Conservation (phyloP, 2,888 invertebrate species). For the Erynnis tages region DNA sequence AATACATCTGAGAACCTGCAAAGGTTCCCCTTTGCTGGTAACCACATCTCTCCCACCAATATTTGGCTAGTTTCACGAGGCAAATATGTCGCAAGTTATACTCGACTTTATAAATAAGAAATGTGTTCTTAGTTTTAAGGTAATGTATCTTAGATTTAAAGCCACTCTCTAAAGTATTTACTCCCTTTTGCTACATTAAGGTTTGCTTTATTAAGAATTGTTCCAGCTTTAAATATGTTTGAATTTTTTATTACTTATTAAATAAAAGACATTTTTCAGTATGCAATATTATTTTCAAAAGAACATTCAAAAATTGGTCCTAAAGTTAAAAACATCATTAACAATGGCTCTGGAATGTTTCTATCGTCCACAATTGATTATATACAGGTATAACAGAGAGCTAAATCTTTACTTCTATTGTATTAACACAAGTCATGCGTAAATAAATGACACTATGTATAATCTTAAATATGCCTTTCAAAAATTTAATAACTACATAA, state of each 20-base stretch:
- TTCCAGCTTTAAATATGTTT: too few species aligned
- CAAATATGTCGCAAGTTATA: too few species aligned
- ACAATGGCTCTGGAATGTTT: constrained; percentile 81
- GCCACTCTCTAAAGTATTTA: constrained; percentile 58
- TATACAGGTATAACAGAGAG: constrained; percentile 63
- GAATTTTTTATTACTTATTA: constrained; percentile 29
- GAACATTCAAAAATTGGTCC: constrained; percentile 81
- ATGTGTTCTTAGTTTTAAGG: constrained; percentile 11
- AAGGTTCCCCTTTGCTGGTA: too few species aligned
- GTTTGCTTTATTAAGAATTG: too few species aligned
- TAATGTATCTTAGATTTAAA: not conserved
- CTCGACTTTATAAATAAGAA: constrained; percentile 7
- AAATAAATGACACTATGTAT: constrained; percentile 32
- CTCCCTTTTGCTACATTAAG: constrained; percentile 47
- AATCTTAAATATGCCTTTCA: constrained; percentile 34
- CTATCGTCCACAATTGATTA: constrained; percentile 67
- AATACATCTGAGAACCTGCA: too few species aligned
- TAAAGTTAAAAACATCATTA: constrained; percentile 79
- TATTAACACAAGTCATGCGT: constrained; percentile 31
- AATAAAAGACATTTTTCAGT: constrained; percentile 61
- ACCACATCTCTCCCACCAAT: too few species aligned
- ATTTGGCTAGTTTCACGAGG: too few species aligned
- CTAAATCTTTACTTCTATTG: constrained; percentile 43
- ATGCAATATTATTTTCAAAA: constrained; percentile 81
- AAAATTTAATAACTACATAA: constrained; percentile 21